A percentile compares a stretch with the other conserved stretches of the same genome.
Evolutionary conservation across 30 jellyfish, hydroid and myxozoan species (phyloP).

Genomic region (Aurelia sp.): DNA sequence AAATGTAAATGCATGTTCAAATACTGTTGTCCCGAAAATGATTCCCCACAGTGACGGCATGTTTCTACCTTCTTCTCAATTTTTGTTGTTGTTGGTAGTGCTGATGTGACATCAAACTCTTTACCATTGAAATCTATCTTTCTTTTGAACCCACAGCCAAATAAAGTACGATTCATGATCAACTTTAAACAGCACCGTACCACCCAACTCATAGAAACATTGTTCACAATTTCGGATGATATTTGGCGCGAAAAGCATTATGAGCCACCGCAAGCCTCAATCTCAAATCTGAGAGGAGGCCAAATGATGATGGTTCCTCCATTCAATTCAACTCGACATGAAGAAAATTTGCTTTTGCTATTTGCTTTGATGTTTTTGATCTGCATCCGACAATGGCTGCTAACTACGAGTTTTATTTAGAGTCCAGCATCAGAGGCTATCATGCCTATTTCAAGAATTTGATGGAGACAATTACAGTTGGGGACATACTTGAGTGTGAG

Average conservation of each 20-base stretch:
- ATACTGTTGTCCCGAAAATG: slow-evolving; percentile 26
- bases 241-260: background rate
- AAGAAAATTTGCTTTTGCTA: background rate
- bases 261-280: background rate
- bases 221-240: background rate
- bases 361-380: background rate
- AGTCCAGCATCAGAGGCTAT: slow-evolving; percentile 20
- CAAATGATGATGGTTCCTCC: slow-evolving; percentile 3
- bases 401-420: slow-evolving; percentile 8
- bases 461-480: slow-evolving; percentile 3
- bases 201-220: no score
- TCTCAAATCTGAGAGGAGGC: background rate
- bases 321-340: background rate
- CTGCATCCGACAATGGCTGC: background rate
- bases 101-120: slow-evolving; percentile 44
- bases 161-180: slow-evolving; percentile 17
- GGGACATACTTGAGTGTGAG: slow-evolving; percentile 21
- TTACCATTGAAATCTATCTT: slow-evolving; percentile 40
- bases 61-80: slow-evolving; percentile 35
- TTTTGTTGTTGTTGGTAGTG: slow-evolving; percentile 38
- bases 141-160: slow-evolving; percentile 39
- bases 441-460: slow-evolving; percentile 5
- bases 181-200: slow-evolving; percentile 4
- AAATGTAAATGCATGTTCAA: slow-evolving; percentile 41
- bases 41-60: slow-evolving; percentile 29